phyloP scores from a whole-genome alignment of 2,888 invertebrate genomes.

The Mantis religiosa region DNA sequence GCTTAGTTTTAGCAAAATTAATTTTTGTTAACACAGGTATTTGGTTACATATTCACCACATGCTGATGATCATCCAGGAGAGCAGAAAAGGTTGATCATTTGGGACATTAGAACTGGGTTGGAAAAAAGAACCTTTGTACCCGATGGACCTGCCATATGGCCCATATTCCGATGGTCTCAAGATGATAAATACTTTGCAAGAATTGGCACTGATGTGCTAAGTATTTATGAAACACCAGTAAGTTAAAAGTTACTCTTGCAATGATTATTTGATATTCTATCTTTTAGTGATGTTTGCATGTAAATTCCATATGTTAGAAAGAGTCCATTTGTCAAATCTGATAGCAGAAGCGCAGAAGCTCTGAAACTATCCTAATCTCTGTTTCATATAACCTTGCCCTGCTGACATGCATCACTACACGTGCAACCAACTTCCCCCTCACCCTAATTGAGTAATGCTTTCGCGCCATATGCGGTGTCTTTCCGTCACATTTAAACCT shows the following conservation, averaged over 20 bases:
- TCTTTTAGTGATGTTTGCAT: too few relatives aligned
- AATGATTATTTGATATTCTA: neutral
- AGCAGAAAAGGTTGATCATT: conserved; percentile 82
- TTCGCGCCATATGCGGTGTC: too few relatives aligned
- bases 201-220: conserved; percentile 76
- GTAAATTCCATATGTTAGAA: too few relatives aligned
- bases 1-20: neutral
- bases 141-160: conserved; percentile 71
- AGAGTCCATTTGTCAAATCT: too few relatives aligned
- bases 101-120: conserved; percentile 96
- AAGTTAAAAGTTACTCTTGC: conserved; percentile 36
- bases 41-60: conserved; percentile 90
- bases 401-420: too few relatives aligned
- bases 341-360: too few relatives aligned
- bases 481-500: too few relatives aligned
- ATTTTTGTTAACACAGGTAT: conserved; percentile 54
- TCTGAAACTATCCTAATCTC: too few relatives aligned
- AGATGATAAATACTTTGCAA: conserved; percentile 92
- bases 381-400: too few relatives aligned
- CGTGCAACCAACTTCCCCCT: too few relatives aligned
- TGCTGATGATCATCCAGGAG: conserved; percentile 46
- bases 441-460: too few relatives aligned
- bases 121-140: conserved; percentile 86
- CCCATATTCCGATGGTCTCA: conserved; percentile 97
- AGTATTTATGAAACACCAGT: conserved; percentile 94